Evolutionary conservation across 1,140 invertebrate species (phyloP).

Genomic region (Helicorthomorpha holstii): DNA sequence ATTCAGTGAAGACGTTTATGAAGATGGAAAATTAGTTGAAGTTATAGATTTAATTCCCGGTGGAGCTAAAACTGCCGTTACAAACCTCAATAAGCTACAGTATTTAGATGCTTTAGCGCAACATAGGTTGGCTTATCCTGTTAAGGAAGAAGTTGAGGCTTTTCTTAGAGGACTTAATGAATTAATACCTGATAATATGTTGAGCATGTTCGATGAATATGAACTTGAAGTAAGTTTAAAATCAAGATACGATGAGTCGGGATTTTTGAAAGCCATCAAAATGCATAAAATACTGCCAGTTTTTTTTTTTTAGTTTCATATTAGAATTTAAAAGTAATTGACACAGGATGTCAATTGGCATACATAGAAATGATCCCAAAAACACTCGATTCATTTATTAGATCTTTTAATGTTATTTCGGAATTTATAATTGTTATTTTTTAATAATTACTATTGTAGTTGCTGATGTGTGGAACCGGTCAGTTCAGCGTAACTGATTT

Average conservation of each 20-base stretch:
- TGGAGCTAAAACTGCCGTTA: conserved; percentile 48
- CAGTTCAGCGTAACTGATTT: conserved; percentile 81
- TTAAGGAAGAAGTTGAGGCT: conserved; percentile 66
- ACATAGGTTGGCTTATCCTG: conserved; percentile 60
- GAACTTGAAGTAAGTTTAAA: conserved; percentile 70
- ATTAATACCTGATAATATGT: conserved; percentile 76
- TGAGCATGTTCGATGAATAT: conserved; percentile 91
- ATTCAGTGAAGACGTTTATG: conserved; percentile 80
- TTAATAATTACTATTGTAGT: conserved; percentile 34
- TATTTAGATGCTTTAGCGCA: conserved; percentile 81
- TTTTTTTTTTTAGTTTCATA: too few relatives aligned
- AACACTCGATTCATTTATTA: too few relatives aligned
- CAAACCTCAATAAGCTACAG: conserved; percentile 55
- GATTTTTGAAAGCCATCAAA: too few relatives aligned
- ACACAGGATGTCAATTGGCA: too few relatives aligned
- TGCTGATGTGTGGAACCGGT: conserved; percentile 80
- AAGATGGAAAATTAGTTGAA: conserved; percentile 54
- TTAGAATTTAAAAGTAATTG: too few relatives aligned
- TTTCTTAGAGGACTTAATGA: conserved; percentile 79
- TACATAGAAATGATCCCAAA: too few relatives aligned
- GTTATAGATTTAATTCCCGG: conserved; percentile 57
- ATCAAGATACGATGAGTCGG: too few relatives aligned
- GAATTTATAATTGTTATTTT: conserved; percentile 5
- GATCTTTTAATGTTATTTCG: too few relatives aligned
- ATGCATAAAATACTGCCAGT: too few relatives aligned